Evolutionary conservation across 2,797 vertebrate genomes (phyloP).

Genomic region (Falco concolor): DNA sequence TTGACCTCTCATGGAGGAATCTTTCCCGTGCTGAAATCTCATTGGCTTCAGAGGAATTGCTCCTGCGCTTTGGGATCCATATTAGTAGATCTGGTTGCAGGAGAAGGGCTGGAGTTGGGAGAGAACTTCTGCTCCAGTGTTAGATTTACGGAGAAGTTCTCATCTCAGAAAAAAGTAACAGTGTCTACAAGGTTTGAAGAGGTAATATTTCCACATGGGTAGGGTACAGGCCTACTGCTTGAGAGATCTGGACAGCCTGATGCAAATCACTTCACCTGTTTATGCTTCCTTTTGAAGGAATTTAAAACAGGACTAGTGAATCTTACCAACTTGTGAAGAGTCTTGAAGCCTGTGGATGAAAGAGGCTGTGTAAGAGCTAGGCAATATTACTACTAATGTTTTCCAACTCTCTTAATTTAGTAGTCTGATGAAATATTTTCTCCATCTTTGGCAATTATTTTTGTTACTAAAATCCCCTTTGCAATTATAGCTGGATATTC

Average conservation of each 20-base stretch:
- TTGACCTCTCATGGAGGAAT: not conserved
- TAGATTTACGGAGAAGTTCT: not conserved
- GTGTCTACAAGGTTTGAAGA: not conserved
- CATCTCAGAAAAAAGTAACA: not conserved
- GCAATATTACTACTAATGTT: not conserved
- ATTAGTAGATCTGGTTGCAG: not conserved
- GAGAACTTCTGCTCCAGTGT: not conserved
- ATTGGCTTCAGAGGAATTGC: not conserved
- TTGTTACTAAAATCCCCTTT: not conserved
- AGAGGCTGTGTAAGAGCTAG: not conserved
- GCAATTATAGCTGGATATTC: not conserved
- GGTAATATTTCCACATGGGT: not conserved
- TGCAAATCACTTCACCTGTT: not conserved
- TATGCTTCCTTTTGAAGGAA: not conserved
- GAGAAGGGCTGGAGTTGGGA: not conserved
- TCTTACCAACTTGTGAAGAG: not conserved
- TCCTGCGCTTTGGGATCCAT: not conserved
- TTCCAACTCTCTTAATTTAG: not conserved
- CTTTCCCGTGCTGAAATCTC: not conserved
- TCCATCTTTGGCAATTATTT: not conserved
- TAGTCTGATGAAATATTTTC: conserved; percentile 2
- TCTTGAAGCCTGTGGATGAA: not conserved
- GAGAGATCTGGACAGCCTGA: not conserved
- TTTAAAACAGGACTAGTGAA: not conserved
- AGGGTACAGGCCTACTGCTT: not conserved